Percentiles rank a stretch among this genome's conserved stretches.
Evolutionary conservation across 2,888 invertebrate genomes (phyloP).

Genomic region (Xanthorhoe designata): DNA sequence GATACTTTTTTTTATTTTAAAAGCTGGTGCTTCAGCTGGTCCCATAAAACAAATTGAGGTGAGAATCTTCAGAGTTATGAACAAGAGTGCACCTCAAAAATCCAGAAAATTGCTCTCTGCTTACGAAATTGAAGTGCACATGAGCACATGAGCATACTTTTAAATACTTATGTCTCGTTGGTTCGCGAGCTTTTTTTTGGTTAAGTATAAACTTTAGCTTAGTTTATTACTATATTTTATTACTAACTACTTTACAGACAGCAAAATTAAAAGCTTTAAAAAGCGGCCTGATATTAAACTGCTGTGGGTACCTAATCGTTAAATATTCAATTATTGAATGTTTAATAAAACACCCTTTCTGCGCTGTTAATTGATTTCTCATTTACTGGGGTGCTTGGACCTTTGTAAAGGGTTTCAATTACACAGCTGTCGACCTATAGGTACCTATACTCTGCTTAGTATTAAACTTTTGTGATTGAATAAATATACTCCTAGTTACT

Average conservation of each 20-base stretch:
- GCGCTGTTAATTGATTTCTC: slow-evolving; percentile 36
- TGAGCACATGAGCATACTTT: background rate
- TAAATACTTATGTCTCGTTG: background rate
- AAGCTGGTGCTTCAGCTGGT: too few species aligned
- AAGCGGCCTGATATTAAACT: background rate
- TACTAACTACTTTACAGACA: background rate
- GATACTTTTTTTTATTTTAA: too few species aligned
- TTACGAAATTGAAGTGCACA: too few species aligned
- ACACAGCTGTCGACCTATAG: slow-evolving; percentile 18
- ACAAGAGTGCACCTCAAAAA: too few species aligned
- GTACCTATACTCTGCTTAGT: background rate
- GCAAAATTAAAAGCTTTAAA: slow-evolving; percentile 6
- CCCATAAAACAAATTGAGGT: too few species aligned
- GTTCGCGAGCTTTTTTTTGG: background rate
- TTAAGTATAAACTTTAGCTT: background rate
- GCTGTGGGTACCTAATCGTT: background rate
- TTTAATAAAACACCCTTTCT: slow-evolving; percentile 23
- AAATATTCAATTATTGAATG: slow-evolving; percentile 16
- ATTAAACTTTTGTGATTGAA: background rate
- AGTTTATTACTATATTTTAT: background rate
- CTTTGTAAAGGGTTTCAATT: slow-evolving; percentile 30
- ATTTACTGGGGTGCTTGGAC: slow-evolving; percentile 28
- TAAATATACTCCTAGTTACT: background rate
- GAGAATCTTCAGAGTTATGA: too few species aligned
- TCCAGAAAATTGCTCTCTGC: too few species aligned